phyloP scores from a whole-genome alignment of 2,888 invertebrate genomes.

The Tanaodytes sp. region DNA sequence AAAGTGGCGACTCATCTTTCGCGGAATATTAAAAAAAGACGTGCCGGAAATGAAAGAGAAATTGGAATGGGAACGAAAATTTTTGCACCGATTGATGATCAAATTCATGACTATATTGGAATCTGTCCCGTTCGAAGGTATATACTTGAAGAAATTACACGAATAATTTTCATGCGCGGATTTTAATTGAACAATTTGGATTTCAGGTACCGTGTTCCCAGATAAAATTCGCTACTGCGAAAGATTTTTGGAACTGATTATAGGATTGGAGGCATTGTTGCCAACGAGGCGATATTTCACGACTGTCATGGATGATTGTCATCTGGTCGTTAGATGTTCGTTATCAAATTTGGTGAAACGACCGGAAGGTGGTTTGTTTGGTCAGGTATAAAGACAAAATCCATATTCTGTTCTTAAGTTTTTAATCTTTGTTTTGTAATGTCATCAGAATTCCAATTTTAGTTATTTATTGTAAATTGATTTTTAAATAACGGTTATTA shows the following conservation, averaged over 20 bases:
- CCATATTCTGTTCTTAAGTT: not conserved
- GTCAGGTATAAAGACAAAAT: constrained; percentile 81
- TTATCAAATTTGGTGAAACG: constrained; percentile 83
- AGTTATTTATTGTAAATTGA: constrained; percentile 10
- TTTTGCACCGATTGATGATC: constrained; percentile 87
- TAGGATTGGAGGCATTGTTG: constrained; percentile 94
- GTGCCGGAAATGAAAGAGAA: constrained; percentile 81
- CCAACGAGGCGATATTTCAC: constrained; percentile 98
- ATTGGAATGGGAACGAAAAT: constrained; percentile 88
- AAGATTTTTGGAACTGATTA: constrained; percentile 94
- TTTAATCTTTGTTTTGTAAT: not conserved
- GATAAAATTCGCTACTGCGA: constrained; percentile 88
- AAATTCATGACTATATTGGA: constrained; percentile 90
- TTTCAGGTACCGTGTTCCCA: constrained; percentile 65
- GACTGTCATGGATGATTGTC: constrained; percentile 94
- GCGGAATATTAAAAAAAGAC: constrained; percentile 89
- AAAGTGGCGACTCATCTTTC: constrained; percentile 94
- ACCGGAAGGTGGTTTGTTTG: constrained; percentile 91
- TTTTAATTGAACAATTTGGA: not conserved
- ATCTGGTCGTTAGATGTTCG: constrained; percentile 91
- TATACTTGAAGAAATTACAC: too few relatives aligned
- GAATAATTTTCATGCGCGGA: not conserved
- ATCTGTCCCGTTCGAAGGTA: constrained; percentile 79
- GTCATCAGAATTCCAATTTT: constrained; percentile 5
- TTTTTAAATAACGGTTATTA: constrained; percentile 16